phyloP scores from a whole-genome alignment of 2,113 vertebrate genomes.

The Pedetes capensis region DNA sequence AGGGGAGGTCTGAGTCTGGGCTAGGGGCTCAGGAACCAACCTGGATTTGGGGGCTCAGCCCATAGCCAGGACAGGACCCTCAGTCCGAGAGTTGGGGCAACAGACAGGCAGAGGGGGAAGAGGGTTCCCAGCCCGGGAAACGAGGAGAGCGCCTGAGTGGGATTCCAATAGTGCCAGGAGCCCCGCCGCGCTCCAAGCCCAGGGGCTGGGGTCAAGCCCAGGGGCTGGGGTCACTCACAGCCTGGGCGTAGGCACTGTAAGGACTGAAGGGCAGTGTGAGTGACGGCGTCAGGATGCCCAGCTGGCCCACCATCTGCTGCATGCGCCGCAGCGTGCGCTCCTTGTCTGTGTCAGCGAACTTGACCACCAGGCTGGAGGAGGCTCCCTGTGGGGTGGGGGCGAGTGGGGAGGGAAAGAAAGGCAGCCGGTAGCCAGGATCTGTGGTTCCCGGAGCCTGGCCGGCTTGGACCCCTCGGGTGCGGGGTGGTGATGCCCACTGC shows the following conservation, averaged over 20 bases:
- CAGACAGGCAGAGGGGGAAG: background rate
- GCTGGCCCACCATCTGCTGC: conserved; percentile 99
- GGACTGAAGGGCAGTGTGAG: conserved; percentile 98
- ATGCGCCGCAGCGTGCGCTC: conserved; percentile 97
- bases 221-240: conserved; percentile 87
- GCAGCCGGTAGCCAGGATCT: conserved; percentile 72
- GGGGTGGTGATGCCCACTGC: too few relatives aligned
- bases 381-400: conserved; percentile 89
- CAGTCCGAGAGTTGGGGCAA: background rate
- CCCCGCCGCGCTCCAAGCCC: background rate
- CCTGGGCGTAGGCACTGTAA: conserved; percentile 98
- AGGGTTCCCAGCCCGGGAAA: background rate
- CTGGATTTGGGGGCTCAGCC: background rate
- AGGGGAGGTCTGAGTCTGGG: background rate
- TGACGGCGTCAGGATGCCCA: conserved; percentile 97
- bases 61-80: background rate
- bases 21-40: background rate
- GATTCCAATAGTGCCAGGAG: background rate
- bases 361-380: conserved; percentile 99
- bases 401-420: conserved; percentile 14
- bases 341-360: conserved; percentile 99
- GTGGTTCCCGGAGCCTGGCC: background rate
- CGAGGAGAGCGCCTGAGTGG: background rate
- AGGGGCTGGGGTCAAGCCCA: background rate
- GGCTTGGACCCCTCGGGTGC: background rate